phyloP scores from a whole-genome alignment of 2,888 invertebrate genomes.

The Lordiphosa fenestrarum region DNA sequence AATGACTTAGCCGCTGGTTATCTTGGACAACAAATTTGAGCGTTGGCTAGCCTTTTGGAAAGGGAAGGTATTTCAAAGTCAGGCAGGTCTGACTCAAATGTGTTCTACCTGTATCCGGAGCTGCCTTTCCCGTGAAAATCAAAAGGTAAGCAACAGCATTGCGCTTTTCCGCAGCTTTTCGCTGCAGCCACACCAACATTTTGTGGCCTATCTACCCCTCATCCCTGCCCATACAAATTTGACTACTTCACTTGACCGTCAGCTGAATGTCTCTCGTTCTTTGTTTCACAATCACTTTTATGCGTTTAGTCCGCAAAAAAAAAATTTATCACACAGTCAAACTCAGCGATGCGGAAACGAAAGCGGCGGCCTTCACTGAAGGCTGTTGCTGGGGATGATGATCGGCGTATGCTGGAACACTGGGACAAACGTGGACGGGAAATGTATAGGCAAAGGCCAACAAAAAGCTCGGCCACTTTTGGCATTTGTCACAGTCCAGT shows the following conservation, averaged over 20 bases:
- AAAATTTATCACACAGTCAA: slow-evolving; percentile 47
- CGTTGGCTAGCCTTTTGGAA: too few species aligned
- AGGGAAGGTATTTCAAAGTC: too few species aligned
- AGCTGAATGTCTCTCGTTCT: too few species aligned
- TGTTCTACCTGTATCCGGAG: too few species aligned
- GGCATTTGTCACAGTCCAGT: slow-evolving; percentile 48
- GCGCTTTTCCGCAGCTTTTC: slow-evolving; percentile 5
- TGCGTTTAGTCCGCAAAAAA: slow-evolving; percentile 29
- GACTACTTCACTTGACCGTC: too few species aligned
- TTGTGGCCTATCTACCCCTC: background rate
- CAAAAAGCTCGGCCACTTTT: slow-evolving; percentile 31
- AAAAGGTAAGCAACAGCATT: slow-evolving; percentile 2
- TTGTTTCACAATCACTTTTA: slow-evolving; percentile 58
- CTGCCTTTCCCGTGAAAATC: too few species aligned
- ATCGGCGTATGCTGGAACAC: background rate
- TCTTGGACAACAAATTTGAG: too few species aligned
- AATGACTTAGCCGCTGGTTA: too few species aligned
- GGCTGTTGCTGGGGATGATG: too few species aligned
- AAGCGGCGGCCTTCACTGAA: slow-evolving; percentile 8
- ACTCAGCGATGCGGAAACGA: slow-evolving; percentile 55
- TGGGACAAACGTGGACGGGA: background rate
- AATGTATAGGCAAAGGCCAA: background rate
- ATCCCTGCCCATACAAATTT: too few species aligned
- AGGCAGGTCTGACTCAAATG: too few species aligned
- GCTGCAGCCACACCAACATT: slow-evolving; percentile 22